These are phyloP conservation scores for Hesperia comma DNA, from an alignment of 2,888 invertebrate species.

Conservation along the genomic window DNA sequence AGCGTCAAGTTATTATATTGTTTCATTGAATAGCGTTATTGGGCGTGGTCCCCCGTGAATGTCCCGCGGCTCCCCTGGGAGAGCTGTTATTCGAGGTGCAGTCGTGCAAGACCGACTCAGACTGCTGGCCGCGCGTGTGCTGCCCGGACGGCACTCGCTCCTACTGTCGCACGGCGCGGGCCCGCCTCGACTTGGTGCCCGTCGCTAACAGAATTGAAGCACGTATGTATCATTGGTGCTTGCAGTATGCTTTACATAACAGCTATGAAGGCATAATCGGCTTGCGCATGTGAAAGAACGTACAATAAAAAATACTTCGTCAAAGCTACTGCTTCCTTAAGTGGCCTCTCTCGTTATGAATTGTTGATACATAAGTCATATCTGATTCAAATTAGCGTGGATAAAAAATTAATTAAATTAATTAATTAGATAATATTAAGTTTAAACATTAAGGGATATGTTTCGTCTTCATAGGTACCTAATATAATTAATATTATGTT, in stretches of 20 bases:
- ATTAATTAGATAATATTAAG: too few species aligned
- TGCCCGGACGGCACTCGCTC: constrained; percentile 88
- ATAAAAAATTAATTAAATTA: too few species aligned
- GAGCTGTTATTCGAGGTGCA: constrained; percentile 88
- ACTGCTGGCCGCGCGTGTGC: constrained; percentile 90
- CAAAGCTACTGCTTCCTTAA: too few species aligned
- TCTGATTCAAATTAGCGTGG: too few species aligned
- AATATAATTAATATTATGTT: too few species aligned
- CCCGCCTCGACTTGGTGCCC: constrained; percentile 86
- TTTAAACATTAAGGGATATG: too few species aligned
- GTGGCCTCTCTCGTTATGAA: too few species aligned
- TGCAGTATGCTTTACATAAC: background rate
- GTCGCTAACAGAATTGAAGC: constrained; percentile 86
- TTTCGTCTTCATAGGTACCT: too few species aligned
- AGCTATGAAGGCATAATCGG: too few species aligned
- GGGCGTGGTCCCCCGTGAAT: constrained; percentile 88
- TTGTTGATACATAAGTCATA: too few species aligned
- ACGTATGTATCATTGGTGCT: constrained; percentile 73
- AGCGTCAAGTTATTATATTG: background rate
- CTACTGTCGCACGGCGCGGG: constrained; percentile 88
- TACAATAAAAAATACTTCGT: too few species aligned
- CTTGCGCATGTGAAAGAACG: too few species aligned
- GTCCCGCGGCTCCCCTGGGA: constrained; percentile 87
- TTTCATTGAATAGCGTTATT: constrained; percentile 82
- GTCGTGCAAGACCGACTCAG: constrained; percentile 86